Evolutionary conservation across 2,797 vertebrate species (phyloP).

Genomic region (Emys orbicularis): DNA sequence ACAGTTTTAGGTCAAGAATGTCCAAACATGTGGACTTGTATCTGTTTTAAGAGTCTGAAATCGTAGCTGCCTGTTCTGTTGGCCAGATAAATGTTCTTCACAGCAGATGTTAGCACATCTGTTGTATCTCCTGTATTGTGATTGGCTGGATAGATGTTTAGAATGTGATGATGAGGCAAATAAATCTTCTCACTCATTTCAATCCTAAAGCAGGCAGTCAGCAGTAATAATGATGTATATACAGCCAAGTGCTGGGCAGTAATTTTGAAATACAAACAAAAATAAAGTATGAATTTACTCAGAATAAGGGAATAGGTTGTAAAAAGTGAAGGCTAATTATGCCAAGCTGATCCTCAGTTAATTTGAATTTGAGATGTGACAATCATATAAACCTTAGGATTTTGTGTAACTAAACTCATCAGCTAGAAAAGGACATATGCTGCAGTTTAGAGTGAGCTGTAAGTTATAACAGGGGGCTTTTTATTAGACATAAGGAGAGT

Average conservation of each 20-base stretch:
- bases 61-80: conserved; percentile 13
- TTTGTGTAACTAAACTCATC: not conserved
- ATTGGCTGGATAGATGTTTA: conserved; percentile 66
- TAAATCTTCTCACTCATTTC: conserved; percentile 59
- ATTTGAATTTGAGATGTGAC: not conserved
- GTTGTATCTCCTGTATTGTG: conserved; percentile 55
- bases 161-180: conserved; percentile 66
- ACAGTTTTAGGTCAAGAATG: conserved; percentile 38
- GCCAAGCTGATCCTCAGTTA: not conserved
- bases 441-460: not conserved
- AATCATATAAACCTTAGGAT: not conserved
- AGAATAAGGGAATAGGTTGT: not conserved
- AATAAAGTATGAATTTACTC: conserved; percentile 4
- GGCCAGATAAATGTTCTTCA: conserved; percentile 49
- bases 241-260: conserved; percentile 23
- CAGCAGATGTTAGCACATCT: conserved; percentile 74
- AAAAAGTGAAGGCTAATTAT: conserved; percentile 27
- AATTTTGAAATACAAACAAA: conserved; percentile 52
- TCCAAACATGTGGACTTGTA: not conserved
- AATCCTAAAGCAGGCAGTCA: conserved; percentile 44
- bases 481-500: not conserved
- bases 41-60: conserved; percentile 28
- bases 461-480: not conserved
- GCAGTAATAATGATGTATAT: conserved; percentile 30
- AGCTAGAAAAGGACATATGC: not conserved